A percentile compares a stretch with the other conserved stretches of the same genome.
Evolutionary conservation across 1,140 invertebrate genomes (phyloP).

Genomic region (Hyles vespertilio): DNA sequence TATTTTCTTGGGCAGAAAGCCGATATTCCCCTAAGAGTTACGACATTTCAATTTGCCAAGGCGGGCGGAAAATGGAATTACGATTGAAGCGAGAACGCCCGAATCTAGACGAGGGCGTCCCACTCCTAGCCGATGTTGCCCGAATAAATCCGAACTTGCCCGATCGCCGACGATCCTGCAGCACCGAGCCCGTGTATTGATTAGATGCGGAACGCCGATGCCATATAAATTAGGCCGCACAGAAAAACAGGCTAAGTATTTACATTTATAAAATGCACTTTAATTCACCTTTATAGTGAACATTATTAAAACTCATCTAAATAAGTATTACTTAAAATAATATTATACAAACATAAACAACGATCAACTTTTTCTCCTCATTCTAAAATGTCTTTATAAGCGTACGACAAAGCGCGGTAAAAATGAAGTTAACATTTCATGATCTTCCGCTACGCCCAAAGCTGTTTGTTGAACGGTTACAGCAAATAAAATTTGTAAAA

Average conservation of each 20-base stretch:
- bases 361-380: too few species aligned
- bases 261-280: slow-evolving; percentile 18
- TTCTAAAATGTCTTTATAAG: too few species aligned
- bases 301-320: too few species aligned
- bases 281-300: neutral
- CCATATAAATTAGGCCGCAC: slow-evolving; percentile 74
- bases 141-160: slow-evolving; percentile 43
- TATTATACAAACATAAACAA: too few species aligned
- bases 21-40: slow-evolving; percentile 76
- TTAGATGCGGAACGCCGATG: slow-evolving; percentile 76
- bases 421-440: too few species aligned
- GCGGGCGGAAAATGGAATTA: slow-evolving; percentile 76
- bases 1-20: slow-evolving; percentile 74
- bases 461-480: too few species aligned
- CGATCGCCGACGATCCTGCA: slow-evolving; percentile 49
- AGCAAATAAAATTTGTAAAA: neutral
- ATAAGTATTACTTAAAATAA: too few species aligned
- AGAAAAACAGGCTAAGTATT: slow-evolving; percentile 61
- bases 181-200: slow-evolving; percentile 71
- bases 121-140: slow-evolving; percentile 35
- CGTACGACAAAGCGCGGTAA: too few species aligned
- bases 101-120: slow-evolving; percentile 49
- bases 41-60: slow-evolving; percentile 77
- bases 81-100: slow-evolving; percentile 71
- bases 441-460: too few species aligned